These are phyloP conservation scores for Martes martes DNA, from an alignment of 2,113 vertebrate species.

Conservation along the genomic window DNA sequence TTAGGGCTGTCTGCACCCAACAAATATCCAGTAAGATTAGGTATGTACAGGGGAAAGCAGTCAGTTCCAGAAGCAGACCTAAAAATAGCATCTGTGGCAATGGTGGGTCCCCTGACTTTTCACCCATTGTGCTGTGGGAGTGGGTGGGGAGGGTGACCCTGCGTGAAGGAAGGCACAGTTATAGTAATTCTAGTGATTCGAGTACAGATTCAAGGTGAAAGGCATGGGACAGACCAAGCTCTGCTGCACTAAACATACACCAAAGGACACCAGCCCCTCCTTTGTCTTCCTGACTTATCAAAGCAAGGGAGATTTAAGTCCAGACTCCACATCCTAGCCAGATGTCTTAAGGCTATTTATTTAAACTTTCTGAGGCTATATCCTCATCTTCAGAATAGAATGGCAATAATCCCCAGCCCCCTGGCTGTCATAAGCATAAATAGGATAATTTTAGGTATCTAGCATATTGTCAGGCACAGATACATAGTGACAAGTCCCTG, in stretches of 20 bases:
- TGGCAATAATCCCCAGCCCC: background rate
- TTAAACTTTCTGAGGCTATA: background rate
- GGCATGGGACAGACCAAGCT: background rate
- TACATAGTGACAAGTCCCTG: background rate
- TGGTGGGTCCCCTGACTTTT: background rate
- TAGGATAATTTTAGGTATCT: background rate
- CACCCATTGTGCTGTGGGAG: background rate
- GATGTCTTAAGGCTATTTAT: background rate
- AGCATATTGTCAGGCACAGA: background rate
- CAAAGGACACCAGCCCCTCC: background rate
- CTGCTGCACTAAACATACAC: background rate
- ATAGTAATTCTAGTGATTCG: background rate
- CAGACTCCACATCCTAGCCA: background rate
- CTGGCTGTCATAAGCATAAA: background rate
- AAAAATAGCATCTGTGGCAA: background rate
- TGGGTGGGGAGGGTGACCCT: too few species aligned
- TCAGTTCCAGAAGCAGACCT: background rate
- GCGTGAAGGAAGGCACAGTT: background rate
- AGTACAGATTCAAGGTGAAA: background rate
- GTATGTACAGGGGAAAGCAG: background rate
- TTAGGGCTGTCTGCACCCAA: background rate
- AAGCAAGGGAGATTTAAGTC: background rate
- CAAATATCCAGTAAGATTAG: constrained; percentile 15
- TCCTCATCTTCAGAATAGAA: background rate
- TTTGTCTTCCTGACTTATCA: background rate